These are phyloP conservation scores for Neogale vison DNA, from an alignment of 2,113 vertebrate species.

Conservation along the genomic window DNA sequence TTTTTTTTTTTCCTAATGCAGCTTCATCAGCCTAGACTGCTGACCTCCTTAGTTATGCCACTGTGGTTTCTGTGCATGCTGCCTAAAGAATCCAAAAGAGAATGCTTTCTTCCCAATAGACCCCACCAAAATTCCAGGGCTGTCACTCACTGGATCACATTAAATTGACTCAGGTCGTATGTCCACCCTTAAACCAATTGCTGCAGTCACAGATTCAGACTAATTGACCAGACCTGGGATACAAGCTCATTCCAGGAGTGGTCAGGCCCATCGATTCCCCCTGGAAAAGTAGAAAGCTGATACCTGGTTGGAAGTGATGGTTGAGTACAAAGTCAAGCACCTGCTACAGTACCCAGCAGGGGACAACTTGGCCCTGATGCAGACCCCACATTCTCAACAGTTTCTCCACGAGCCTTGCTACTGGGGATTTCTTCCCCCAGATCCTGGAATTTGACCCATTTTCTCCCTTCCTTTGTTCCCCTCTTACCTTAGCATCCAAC, in stretches of 20 bases:
- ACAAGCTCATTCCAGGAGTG: neutral
- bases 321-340: rapidly evolving
- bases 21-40: neutral
- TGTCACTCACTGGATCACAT: neutral
- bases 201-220: rapidly evolving
- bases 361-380: rapidly evolving
- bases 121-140: neutral
- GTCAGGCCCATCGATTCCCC: neutral
- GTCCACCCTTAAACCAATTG: neutral
- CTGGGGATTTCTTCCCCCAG: neutral
- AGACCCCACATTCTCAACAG: neutral
- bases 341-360: too few relatives aligned
- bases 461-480: neutral
- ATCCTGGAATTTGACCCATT: neutral
- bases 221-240: neutral
- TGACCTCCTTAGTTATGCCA: neutral
- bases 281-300: neutral
- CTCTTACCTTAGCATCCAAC: neutral
- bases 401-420: too few relatives aligned
- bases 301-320: neutral
- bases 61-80: neutral
- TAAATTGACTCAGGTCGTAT: too few relatives aligned
- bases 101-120: neutral
- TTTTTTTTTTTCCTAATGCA: too few relatives aligned
- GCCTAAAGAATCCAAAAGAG: neutral